Evolutionary conservation across 2,888 invertebrate species (phyloP).

Genomic region (Latrodectus elegans): DNA sequence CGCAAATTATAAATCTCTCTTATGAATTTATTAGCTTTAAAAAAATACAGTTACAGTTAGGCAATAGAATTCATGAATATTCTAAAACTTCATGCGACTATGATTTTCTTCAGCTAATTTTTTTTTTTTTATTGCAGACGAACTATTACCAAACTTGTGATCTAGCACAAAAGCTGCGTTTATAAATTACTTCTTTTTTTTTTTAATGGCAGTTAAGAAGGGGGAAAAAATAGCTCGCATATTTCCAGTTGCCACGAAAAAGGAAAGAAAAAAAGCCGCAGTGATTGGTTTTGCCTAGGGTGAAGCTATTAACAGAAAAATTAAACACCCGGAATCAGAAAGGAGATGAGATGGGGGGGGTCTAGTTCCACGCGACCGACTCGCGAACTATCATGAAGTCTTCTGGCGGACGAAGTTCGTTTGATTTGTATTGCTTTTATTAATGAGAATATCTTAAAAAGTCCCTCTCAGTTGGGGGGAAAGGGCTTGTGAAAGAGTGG

Average conservation of each 20-base stretch:
- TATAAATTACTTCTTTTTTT: too few relatives aligned
- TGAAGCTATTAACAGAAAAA: not conserved
- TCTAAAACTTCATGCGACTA: too few relatives aligned
- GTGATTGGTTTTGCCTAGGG: not conserved
- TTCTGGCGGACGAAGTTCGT: not conserved
- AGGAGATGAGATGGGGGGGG: not conserved
- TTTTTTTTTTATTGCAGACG: too few relatives aligned
- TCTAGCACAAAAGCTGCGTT: too few relatives aligned
- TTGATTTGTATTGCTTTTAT: not conserved
- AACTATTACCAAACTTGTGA: too few relatives aligned
- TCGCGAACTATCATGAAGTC: not conserved
- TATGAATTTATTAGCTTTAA: too few relatives aligned
- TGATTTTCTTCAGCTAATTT: too few relatives aligned
- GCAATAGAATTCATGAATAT: too few relatives aligned
- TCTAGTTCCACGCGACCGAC: not conserved
- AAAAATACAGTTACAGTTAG: too few relatives aligned
- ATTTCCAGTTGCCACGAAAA: not conserved
- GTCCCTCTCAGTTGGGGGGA: not conserved
- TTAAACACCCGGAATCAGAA: slow-evolving; percentile 2
- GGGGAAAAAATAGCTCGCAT: not conserved
- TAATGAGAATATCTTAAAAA: not conserved
- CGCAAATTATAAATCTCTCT: too few relatives aligned
- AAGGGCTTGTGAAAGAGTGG: not conserved
- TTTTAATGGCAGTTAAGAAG: too few relatives aligned
- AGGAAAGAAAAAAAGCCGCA: not conserved